Conservation (phyloP, 1,140 invertebrate species). For the Neodiprion lecontei region DNA sequence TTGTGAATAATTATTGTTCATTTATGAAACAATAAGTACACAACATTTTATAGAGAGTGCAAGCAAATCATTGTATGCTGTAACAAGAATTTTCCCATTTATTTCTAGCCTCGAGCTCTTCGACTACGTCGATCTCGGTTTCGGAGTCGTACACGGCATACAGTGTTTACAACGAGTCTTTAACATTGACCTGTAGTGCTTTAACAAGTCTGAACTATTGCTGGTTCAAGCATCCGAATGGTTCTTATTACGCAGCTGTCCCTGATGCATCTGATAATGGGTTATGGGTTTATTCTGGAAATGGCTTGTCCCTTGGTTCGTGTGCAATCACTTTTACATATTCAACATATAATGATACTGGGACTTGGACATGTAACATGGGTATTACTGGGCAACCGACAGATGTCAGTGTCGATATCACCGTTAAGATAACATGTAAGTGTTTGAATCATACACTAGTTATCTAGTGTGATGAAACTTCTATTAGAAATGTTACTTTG, state of each 20-base stretch:
- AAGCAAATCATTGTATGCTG: neutral
- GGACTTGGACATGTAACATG: slow-evolving; percentile 11
- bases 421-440: slow-evolving; percentile 7
- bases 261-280: neutral
- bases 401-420: slow-evolving; percentile 2
- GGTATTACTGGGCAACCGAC: neutral
- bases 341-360: neutral
- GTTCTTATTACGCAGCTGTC: neutral
- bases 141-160: slow-evolving; percentile 5
- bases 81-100: neutral
- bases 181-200: neutral
- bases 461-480: neutral
- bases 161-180: neutral
- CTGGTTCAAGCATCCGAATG: slow-evolving; percentile 11
- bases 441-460: neutral
- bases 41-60: neutral
- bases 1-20: neutral
- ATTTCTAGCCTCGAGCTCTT: no score
- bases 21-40: neutral
- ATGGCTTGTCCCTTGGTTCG: neutral
- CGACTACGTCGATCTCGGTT: neutral
- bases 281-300: slow-evolving; percentile 1
- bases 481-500: neutral
- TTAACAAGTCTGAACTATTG: slow-evolving; percentile 5
- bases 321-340: slow-evolving; percentile 4